Conservation (phyloP, 2,797 vertebrate species). For the Prunella strophiata region DNA sequence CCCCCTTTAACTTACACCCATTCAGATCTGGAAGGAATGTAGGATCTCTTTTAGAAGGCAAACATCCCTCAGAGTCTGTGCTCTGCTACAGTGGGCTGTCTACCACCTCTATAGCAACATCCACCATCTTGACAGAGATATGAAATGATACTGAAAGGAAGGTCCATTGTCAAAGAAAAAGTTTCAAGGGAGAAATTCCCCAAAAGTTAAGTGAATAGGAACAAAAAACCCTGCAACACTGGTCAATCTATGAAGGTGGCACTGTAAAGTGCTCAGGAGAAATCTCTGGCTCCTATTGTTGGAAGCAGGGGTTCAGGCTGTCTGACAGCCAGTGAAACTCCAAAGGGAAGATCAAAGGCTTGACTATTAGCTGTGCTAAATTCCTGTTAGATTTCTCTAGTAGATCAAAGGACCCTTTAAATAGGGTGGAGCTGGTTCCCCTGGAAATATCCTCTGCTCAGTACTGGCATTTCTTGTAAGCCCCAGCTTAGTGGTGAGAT, state of each 20-base stretch:
- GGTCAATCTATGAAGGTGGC: not conserved
- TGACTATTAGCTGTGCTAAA: conserved; percentile 28
- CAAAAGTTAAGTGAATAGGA: not conserved
- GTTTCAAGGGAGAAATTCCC: not conserved
- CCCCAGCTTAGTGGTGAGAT: not conserved
- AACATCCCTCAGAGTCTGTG: not conserved
- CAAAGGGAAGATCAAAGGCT: conserved; percentile 19
- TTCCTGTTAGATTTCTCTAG: conserved; percentile 25
- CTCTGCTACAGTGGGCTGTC: not conserved
- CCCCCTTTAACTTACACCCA: not conserved
- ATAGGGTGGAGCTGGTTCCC: conserved; percentile 3
- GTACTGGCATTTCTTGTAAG: not conserved
- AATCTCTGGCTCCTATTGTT: not conserved
- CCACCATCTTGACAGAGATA: not conserved
- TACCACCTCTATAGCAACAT: not conserved
- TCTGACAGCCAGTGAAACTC: not conserved
- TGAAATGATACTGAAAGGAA: not conserved
- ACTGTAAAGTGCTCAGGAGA: not conserved
- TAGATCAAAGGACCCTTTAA: conserved; percentile 54
- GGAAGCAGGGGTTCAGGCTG: not conserved
- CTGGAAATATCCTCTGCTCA: conserved; percentile 1
- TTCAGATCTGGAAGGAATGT: not conserved
- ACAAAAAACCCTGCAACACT: not conserved
- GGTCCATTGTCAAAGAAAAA: not conserved
- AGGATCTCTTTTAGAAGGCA: not conserved